These are phyloP conservation scores for Hedya salicella DNA, from an alignment of 2,888 invertebrate species.

Conservation along the genomic window DNA sequence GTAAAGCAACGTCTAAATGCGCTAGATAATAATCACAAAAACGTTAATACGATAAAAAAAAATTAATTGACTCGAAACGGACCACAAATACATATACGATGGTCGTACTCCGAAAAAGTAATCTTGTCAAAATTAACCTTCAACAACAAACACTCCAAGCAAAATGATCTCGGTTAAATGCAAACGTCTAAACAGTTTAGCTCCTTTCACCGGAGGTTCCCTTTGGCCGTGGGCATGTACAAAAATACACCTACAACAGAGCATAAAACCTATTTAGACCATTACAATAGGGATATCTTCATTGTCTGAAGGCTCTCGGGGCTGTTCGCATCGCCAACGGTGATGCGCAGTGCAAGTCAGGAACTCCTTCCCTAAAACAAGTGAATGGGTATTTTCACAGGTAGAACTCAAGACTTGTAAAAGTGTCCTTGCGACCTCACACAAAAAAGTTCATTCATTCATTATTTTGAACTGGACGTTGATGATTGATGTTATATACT, in stretches of 20 bases:
- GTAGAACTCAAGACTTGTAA: too few relatives aligned
- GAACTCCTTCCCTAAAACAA: slow-evolving; percentile 21
- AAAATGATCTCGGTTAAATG: slow-evolving; percentile 19
- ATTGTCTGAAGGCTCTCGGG: slow-evolving; percentile 74
- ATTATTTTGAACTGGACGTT: too few relatives aligned
- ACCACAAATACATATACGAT: too few relatives aligned
- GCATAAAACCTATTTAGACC: slow-evolving; percentile 70
- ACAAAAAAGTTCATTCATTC: too few relatives aligned
- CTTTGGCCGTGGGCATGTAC: slow-evolving; percentile 36
- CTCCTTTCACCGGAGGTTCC: slow-evolving; percentile 35
- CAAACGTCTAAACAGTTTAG: slow-evolving; percentile 38
- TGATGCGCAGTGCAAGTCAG: slow-evolving; percentile 54
- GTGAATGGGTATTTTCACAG: not conserved
- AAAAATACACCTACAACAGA: slow-evolving; percentile 53
- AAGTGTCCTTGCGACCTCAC: too few relatives aligned
- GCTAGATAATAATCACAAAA: too few relatives aligned
- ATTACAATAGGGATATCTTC: slow-evolving; percentile 75
- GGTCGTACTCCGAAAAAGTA: too few relatives aligned
- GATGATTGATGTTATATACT: too few relatives aligned
- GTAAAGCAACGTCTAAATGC: too few relatives aligned
- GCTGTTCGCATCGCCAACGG: slow-evolving; percentile 69
- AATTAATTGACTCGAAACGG: too few relatives aligned
- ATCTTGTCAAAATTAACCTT: not conserved
- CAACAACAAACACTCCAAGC: slow-evolving; percentile 10
- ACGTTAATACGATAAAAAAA: too few relatives aligned